Percentiles rank a stretch among this genome's conserved stretches.
Conservation (phyloP, 92 coral and sea anemone species). For the Parazoanthus atlanticus region DNA sequence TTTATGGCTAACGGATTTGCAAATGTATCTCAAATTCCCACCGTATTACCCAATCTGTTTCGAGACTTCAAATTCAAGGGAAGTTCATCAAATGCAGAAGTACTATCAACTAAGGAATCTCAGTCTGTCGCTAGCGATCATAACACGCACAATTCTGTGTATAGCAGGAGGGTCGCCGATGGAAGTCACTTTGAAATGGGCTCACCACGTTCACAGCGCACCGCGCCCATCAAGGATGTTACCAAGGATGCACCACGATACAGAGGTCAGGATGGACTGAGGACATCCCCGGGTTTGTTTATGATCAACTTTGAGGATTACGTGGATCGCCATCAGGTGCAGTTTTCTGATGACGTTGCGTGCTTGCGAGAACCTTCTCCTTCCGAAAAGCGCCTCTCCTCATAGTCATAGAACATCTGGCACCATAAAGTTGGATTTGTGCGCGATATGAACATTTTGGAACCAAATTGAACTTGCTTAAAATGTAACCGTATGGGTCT, state of each 20-base stretch:
- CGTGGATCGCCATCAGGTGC: conserved; percentile 90
- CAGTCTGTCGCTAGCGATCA: neutral
- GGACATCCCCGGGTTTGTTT: conserved; percentile 59
- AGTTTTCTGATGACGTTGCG: conserved; percentile 87
- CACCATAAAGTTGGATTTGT: neutral
- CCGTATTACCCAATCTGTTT: conserved; percentile 61
- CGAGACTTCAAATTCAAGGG: conserved; percentile 48
- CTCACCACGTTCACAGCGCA: conserved; percentile 64
- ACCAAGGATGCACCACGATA: conserved; percentile 1
- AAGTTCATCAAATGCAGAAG: conserved; percentile 25
- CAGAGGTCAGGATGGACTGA: conserved; percentile 31
- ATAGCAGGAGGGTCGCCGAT: neutral
- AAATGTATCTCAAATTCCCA: conserved; percentile 63
- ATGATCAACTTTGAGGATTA: conserved; percentile 86
- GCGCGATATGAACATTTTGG: no score
- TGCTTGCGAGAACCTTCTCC: conserved; percentile 91
- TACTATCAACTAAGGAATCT: conserved; percentile 6
- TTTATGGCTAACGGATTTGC: conserved; percentile 47
- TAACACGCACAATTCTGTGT: conserved; percentile 14
- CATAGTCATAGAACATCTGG: neutral
- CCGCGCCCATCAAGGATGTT: conserved; percentile 47
- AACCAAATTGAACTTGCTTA: neutral
- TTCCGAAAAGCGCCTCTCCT: conserved; percentile 81
- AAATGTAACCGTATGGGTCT: no score
- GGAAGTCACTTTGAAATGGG: neutral